A percentile compares a stretch with the other conserved stretches of the same genome.
Evolutionary conservation across 2,888 invertebrate genomes (phyloP).

Genomic region (Panorpa germanica): DNA sequence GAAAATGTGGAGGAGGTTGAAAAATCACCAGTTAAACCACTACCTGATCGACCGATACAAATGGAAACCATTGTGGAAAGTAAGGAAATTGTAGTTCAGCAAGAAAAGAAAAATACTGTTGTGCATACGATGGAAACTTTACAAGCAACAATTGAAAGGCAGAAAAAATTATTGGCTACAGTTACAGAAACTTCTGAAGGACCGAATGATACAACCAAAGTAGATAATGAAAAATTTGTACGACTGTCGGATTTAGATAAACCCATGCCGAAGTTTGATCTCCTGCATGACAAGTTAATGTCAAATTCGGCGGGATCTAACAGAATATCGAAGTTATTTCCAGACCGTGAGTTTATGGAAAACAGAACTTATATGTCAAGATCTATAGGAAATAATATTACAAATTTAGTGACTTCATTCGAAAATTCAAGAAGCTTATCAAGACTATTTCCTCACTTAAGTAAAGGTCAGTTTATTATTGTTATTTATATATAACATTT

Average conservation of each 20-base stretch:
- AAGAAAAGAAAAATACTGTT: constrained; percentile 12
- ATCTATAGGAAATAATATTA: constrained; percentile 30
- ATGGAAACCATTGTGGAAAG: constrained; percentile 26
- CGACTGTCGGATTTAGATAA: constrained; percentile 65
- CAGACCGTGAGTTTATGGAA: too few relatives aligned
- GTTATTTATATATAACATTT: neutral
- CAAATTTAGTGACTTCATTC: constrained; percentile 32
- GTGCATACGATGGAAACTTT: constrained; percentile 21
- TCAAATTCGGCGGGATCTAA: constrained; percentile 23
- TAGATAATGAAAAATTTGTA: constrained; percentile 37
- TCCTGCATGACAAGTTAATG: constrained; percentile 18
- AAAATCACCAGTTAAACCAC: constrained; percentile 12
- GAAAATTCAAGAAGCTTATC: constrained; percentile 36
- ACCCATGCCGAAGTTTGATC: constrained; percentile 30
- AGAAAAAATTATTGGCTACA: constrained; percentile 23
- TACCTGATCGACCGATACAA: constrained; percentile 5
- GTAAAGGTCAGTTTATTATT: constrained; percentile 23
- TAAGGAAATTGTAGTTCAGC: constrained; percentile 23
- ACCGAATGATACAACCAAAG: constrained; percentile 19
- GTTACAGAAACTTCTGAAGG: constrained; percentile 20
- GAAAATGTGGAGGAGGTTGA: constrained; percentile 15
- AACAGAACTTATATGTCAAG: too few relatives aligned
- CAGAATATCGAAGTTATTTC: too few relatives aligned
- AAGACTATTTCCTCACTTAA: constrained; percentile 40
- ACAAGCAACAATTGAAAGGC: constrained; percentile 22